Base-by-base conservation (phyloP, 1,140 invertebrate species). In the Dysdera silvatica region DNA sequence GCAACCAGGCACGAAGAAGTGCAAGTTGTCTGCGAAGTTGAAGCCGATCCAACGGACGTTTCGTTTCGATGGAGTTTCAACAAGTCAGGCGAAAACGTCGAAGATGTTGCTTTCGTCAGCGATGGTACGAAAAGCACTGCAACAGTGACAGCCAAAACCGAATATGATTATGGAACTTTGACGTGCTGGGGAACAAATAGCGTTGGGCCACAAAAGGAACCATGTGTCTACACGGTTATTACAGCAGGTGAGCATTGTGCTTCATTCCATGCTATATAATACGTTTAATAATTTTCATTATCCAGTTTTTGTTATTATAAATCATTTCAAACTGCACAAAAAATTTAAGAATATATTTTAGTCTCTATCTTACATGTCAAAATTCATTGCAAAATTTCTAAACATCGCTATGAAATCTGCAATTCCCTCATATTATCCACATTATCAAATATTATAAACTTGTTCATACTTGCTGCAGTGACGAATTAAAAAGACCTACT, bases 1-100 rank as follows among this genome's bases (percentile, higher is more conserved):
- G 89, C 88, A 5, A 78, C 91, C 56, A 88, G 89, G 71, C 86
- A 89, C 71, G 90, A 92, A 75, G 89, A 86, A 14, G 84, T 91
- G 14, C 81, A 83, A 40, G 76, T 94, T 61, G 82, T 84, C 66
- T 94, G 90, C 73, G 84, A 87, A 68, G 88, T 93, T 59, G 88
- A 90, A 68, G 85, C 89, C 63, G 89, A 91, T 72, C 90, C 90
- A 3, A 33, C 43, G 0, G 68, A 73, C 24, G 70, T 72, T 7
- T 53, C 55, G 0, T 71, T 71, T 41, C 55, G 51, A 23, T 73
- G 72, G 72, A 51, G 55, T 10, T 69, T 72, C 54, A 71, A 72
- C 52, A 68, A 63, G 28, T 59, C 67, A 12, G 47, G 64, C 16
- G 64, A 59, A 35, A 60, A 55, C 48, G 18, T 53, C 51, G 45